Conservation (phyloP, 1,140 invertebrate genomes). For the Anastrepha obliqua region DNA sequence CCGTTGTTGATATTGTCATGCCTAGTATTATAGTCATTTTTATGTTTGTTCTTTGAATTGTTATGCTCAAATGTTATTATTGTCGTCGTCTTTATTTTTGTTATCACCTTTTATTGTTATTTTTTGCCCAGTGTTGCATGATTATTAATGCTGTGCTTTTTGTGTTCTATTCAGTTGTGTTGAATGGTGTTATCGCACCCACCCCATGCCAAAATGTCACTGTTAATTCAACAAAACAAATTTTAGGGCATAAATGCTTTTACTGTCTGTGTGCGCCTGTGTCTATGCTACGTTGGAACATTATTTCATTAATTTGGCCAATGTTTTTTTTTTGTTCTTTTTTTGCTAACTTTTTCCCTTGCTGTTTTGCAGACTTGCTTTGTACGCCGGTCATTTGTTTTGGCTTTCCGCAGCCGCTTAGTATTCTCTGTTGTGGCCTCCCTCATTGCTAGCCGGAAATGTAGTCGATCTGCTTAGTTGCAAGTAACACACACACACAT, state of each 20-base stretch:
- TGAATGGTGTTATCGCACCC: neutral
- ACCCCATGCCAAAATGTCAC: neutral
- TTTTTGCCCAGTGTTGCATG: neutral
- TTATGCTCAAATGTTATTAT: conserved; percentile 8
- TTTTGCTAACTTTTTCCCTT: neutral
- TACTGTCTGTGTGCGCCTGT: conserved; percentile 12
- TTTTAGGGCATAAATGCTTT: neutral
- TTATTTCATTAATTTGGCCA: conserved; percentile 47
- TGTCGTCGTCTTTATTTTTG: neutral
- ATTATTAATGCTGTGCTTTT: neutral
- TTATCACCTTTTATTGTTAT: neutral
- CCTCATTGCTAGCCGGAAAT: conserved; percentile 19
- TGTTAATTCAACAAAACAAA: conserved; percentile 19
- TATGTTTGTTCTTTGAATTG: conserved; percentile 18
- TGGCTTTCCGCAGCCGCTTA: neutral
- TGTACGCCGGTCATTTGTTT: conserved; percentile 14
- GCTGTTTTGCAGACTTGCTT: neutral
- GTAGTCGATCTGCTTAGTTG: neutral
- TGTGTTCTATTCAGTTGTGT: neutral
- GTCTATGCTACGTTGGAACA: neutral
- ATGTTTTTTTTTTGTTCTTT: neutral
- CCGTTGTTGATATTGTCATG: neutral
- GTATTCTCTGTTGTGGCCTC: neutral
- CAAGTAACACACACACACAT: too few species aligned
- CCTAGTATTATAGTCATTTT: neutral